These are phyloP conservation scores for Microtus ochrogaster DNA, from an alignment of 2,113 vertebrate genomes.

Conservation along the genomic window DNA sequence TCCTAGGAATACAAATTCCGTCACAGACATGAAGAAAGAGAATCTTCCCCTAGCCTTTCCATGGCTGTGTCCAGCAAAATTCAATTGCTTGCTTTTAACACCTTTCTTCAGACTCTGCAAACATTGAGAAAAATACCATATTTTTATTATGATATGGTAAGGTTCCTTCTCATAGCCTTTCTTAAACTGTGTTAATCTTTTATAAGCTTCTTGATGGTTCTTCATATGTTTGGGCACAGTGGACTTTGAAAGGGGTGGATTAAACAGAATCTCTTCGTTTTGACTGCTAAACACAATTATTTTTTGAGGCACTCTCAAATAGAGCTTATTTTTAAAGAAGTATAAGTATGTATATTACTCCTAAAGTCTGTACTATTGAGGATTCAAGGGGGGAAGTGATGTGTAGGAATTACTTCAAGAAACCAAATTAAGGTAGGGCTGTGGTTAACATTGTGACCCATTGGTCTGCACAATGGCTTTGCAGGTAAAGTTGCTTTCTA, in stretches of 20 bases:
- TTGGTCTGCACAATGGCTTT: background rate
- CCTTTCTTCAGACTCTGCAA: background rate
- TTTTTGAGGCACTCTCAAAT: background rate
- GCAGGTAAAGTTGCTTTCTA: too few relatives aligned
- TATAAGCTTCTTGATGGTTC: slow-evolving; percentile 27
- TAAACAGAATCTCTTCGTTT: slow-evolving; percentile 2
- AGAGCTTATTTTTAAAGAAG: slow-evolving; percentile 25
- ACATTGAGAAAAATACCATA: background rate
- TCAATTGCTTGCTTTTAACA: background rate
- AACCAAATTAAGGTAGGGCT: background rate
- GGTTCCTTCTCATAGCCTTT: background rate
- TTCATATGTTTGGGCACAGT: slow-evolving; percentile 23
- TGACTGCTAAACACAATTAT: background rate
- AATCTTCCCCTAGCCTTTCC: background rate
- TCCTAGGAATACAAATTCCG: background rate
- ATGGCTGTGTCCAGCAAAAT: background rate
- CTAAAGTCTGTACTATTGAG: background rate
- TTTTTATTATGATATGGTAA: background rate
- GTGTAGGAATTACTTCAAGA: background rate
- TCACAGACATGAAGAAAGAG: background rate
- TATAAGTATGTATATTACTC: background rate
- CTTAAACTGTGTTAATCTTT: slow-evolving; percentile 41
- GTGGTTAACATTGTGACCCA: background rate
- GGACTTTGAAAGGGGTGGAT: background rate
- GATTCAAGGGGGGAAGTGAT: background rate